These are phyloP conservation scores for Nebria brevicollis DNA, from an alignment of 2,888 invertebrate species.

Conservation along the genomic window DNA sequence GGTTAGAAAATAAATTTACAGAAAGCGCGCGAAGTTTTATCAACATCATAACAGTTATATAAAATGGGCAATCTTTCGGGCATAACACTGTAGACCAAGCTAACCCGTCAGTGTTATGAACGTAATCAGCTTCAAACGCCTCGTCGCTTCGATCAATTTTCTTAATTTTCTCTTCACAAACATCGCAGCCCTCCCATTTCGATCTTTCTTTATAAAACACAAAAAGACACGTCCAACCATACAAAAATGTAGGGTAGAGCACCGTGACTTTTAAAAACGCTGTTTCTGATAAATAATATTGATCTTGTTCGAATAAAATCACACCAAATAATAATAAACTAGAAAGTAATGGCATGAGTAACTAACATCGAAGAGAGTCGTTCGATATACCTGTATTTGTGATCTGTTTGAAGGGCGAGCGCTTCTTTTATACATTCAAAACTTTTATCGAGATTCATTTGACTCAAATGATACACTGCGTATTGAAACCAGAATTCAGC, in stretches of 20 bases:
- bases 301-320: conserved; percentile 54
- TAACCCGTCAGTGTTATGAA: conserved; percentile 45
- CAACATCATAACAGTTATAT: conserved; percentile 55
- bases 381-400: conserved; percentile 55
- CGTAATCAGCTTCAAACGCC: not conserved
- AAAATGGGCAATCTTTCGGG: conserved; percentile 51
- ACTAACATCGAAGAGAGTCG: not conserved
- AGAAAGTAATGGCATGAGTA: conserved; percentile 35
- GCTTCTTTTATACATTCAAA: conserved; percentile 58
- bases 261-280: conserved; percentile 57
- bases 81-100: conserved; percentile 56
- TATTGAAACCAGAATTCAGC: conserved; percentile 60
- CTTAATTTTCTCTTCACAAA: conserved; percentile 56
- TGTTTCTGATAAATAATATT: conserved; percentile 57
- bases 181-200: conserved; percentile 57
- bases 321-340: conserved; percentile 57
- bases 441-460: conserved; percentile 55
- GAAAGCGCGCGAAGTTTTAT: conserved; percentile 57
- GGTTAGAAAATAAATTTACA: conserved; percentile 45
- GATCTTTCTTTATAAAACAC: conserved; percentile 56
- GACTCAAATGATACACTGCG: conserved; percentile 57
- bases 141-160: conserved; percentile 50
- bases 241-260: conserved; percentile 56
- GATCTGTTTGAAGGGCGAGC: conserved; percentile 53
- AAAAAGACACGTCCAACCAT: conserved; percentile 59